Evolutionary conservation across 2,797 vertebrate species (phyloP).

Genomic region (Emys orbicularis): DNA sequence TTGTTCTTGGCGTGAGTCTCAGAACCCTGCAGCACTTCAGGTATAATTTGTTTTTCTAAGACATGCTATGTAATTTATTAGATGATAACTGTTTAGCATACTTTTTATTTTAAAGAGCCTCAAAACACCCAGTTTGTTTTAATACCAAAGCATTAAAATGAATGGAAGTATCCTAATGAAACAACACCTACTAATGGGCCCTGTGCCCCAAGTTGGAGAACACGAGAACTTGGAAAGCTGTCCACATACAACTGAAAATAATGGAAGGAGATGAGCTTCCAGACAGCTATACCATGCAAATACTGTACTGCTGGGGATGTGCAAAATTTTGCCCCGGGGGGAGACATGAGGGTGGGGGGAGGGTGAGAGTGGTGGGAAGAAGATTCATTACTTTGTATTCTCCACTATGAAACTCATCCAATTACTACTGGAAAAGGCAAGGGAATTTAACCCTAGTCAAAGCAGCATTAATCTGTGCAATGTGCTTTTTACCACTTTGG

Average conservation of each 20-base stretch:
- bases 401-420: background rate
- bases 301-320: background rate
- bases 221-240: background rate
- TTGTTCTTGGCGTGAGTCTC: background rate
- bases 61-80: background rate
- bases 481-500: background rate
- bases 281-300: background rate
- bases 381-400: background rate
- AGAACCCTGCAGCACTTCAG: background rate
- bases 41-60: slow-evolving; percentile 12
- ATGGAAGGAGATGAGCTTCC: background rate
- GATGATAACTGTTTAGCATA: slow-evolving; percentile 16
- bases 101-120: slow-evolving; percentile 20
- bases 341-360: background rate
- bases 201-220: background rate
- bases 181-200: background rate
- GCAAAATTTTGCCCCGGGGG: background rate
- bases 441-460: no score
- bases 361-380: background rate
- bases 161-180: slow-evolving; percentile 39
- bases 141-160: background rate
- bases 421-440: background rate
- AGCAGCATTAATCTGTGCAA: background rate
- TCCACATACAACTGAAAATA: background rate
- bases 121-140: slow-evolving; percentile 24